Base-by-base conservation (phyloP, 2,113 vertebrate genomes). In the Ammodytes dubius region DNA sequence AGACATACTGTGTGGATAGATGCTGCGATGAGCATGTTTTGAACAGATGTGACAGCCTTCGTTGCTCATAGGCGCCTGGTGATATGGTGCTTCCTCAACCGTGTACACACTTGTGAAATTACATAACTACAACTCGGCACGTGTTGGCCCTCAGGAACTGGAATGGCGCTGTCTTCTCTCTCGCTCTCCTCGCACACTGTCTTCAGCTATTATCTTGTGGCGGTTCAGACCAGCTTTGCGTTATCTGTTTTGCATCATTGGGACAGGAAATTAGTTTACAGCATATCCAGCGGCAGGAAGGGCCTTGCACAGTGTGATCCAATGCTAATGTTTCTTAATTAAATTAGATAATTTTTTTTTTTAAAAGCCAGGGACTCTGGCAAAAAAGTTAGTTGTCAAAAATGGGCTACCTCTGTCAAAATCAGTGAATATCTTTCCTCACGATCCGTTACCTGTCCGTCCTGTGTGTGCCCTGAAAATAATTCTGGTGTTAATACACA, bases 51-150 rank as follows among this genome's bases (percentile, higher is more conserved):
- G 43, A 11, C 8, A 14, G 8, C 52, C 77, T 35, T 59, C 15
- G 12, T 13, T 61, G 7, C 17, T 12, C 0, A 42, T 4, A 54
- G 3, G 35, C 15, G n/a, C 8, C 37, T 37, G n/a, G 9, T 40
- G 27, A 8, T 64, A 27, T 15, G 46, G 13, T 54, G 1, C 39
- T 45, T 56, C 60, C 13, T 76, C 46, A 10, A 57, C 56, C 9
- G 19, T 45, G 35, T 17, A 14, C 49, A 52, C 2, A 37, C n/a
- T 50, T 42, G 43, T 46, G 9, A 63, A 35, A 77, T 91, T 87
- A 88, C 86, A 74, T 90, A 89, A 92, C 73, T 39, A 46, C 69
- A 45, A 52, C 71, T 46, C 17, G 0, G 83, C 83, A 84, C 64
- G 80, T 90, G 85, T 6, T 40, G 19, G 37, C 74, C 63, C 57